phyloP scores from a whole-genome alignment of 2,113 vertebrate genomes.

The Dissostichus mawsoni region DNA sequence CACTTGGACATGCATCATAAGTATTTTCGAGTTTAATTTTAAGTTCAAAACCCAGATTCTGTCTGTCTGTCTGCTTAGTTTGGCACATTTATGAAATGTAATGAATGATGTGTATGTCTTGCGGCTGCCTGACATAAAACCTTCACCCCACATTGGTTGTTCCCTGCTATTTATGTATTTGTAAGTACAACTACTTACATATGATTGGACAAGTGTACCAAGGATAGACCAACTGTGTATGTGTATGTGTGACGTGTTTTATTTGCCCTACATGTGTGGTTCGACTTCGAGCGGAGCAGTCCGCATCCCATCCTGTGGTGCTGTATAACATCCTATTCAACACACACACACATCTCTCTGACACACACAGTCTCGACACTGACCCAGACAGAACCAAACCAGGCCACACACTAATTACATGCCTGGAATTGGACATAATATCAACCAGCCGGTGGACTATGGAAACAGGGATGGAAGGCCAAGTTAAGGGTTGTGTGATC shows the following conservation, averaged over 20 bases:
- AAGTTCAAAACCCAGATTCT: slow-evolving; percentile 24
- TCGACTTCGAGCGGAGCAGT: slow-evolving; percentile 40
- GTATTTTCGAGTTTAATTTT: slow-evolving; percentile 32
- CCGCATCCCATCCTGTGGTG: slow-evolving; percentile 61
- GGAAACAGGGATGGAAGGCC: slow-evolving; percentile 66
- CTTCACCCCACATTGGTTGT: slow-evolving; percentile 39
- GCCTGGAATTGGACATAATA: slow-evolving; percentile 79
- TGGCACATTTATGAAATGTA: slow-evolving; percentile 45
- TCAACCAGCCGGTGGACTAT: slow-evolving; percentile 59
- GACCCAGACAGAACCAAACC: slow-evolving; percentile 77
- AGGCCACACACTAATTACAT: slow-evolving; percentile 80
- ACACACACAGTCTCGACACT: slow-evolving; percentile 50
- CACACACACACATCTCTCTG: slow-evolving; percentile 22
- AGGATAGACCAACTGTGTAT: not conserved
- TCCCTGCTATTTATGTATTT: slow-evolving; percentile 62
- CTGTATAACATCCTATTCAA: slow-evolving; percentile 60
- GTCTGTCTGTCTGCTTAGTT: slow-evolving; percentile 50
- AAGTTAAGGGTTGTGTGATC: slow-evolving; percentile 35
- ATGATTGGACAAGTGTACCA: slow-evolving; percentile 31
- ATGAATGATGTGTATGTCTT: slow-evolving; percentile 51
- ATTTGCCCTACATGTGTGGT: slow-evolving; percentile 59
- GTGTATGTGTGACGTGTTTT: slow-evolving; percentile 39
- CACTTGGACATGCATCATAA: slow-evolving; percentile 8
- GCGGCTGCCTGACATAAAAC: slow-evolving; percentile 42
- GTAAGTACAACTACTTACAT: slow-evolving; percentile 20